Base-by-base conservation (phyloP, 2,797 vertebrate genomes). In the Graptemys geographica region DNA sequence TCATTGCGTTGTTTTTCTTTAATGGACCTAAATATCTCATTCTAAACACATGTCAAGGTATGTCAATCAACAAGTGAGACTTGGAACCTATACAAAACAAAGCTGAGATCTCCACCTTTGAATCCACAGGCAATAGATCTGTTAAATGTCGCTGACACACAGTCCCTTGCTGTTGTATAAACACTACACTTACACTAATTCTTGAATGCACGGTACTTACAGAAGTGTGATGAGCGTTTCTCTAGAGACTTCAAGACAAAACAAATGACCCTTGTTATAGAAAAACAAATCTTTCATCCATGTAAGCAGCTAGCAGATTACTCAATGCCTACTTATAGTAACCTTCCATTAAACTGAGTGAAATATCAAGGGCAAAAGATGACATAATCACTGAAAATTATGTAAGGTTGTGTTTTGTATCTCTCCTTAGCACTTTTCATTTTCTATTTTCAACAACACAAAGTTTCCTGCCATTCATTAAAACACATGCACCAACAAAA, bases 271-370 rank as follows among this genome's bases (percentile, higher is more conserved):
- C 91, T 94, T 90, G 52, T 27, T 89, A 62, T 56, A 92, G 88
- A 93, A 41, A 82, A 95, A 86, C 52, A 90, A 90, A 85, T 76
- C 69, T 86, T 95, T 84, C 83, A 90, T 90, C 90, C 82, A 86
- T 0, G 5, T 47, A 55, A 95, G 41, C 84, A 95, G 94, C 82
- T 84, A 95, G 89, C 87, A 94, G 49, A 81, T 25, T 90, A 95
- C 87, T 96, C 93, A 96, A 93, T 95, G 90, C 95, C 94, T 93
- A 86, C 96, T 41, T 84, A 69, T 82, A 84, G 94, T 79, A 57
- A 62, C 33, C 94, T 37, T 94, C 86, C 79, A 15, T 81, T 90
- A 81, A 92, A 69, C 55, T 62, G 10, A n/a, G 19, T 28, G 28
- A 90, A 95, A 94, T 93, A 90, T 7, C 89, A 95, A 96, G 94